A percentile compares a stretch with the other conserved stretches of the same genome.
These are phyloP conservation scores for Nysson spinosus DNA, from an alignment of 2,888 invertebrate genomes.

Conservation along the genomic window DNA sequence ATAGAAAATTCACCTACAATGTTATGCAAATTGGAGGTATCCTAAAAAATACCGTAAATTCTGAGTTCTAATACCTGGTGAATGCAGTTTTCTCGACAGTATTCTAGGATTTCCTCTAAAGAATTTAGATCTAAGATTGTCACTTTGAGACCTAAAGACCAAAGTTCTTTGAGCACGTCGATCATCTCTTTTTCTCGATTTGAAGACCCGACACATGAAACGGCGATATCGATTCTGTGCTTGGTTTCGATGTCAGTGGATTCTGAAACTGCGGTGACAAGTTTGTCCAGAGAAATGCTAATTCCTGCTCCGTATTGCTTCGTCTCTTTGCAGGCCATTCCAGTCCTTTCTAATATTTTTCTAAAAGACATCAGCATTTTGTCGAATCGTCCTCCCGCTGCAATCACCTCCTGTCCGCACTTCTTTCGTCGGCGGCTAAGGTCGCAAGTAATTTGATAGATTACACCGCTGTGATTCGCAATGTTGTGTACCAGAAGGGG, in stretches of 20 bases:
- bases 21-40: too few relatives aligned
- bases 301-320: constrained; percentile 87
- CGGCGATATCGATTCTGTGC: constrained; percentile 81
- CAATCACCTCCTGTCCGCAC: constrained; percentile 84
- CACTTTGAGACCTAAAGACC: constrained; percentile 84
- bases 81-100: constrained; percentile 69
- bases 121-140: constrained; percentile 81
- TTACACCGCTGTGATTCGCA: constrained; percentile 83
- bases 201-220: constrained; percentile 82
- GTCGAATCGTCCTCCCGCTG: constrained; percentile 95
- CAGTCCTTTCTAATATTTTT: constrained; percentile 77
- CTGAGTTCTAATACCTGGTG: too few relatives aligned
- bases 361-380: constrained; percentile 86
- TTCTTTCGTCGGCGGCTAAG: constrained; percentile 79
- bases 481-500: constrained; percentile 82
- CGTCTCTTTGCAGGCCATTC: constrained; percentile 69
- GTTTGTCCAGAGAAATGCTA: constrained; percentile 89
- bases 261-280: constrained; percentile 82
- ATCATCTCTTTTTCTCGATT: constrained; percentile 80
- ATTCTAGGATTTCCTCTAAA: constrained; percentile 81
- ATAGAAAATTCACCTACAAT: too few relatives aligned
- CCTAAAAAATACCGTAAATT: too few relatives aligned
- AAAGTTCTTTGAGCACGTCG: constrained; percentile 82
- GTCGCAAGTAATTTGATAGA: constrained; percentile 84
- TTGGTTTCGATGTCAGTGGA: constrained; percentile 78